These are phyloP conservation scores for Gymnoscopelus microlampas DNA, from an alignment of 2,797 vertebrate species.

Conservation along the genomic window DNA sequence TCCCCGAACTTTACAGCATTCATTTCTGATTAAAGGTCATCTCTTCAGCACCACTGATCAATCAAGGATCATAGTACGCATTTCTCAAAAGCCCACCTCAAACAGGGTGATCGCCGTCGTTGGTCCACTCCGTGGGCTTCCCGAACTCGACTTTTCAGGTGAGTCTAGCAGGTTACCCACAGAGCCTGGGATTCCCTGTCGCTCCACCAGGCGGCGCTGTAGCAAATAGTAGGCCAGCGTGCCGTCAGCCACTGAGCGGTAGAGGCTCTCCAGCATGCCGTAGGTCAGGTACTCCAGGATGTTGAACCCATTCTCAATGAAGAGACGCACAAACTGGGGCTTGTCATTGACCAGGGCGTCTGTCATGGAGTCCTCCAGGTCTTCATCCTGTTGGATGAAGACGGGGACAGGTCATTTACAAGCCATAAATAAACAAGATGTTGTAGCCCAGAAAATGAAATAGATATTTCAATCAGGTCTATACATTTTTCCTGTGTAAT, in stretches of 20 bases:
- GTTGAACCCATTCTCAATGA: constrained; percentile 88
- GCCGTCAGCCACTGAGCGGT: constrained; percentile 76
- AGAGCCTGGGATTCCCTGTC: constrained; percentile 21
- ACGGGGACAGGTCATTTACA: neutral
- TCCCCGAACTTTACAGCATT: no score
- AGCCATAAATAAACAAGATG: no score
- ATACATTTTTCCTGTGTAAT: no score
- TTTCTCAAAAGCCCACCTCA: constrained; percentile 66
- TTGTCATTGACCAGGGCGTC: constrained; percentile 89
- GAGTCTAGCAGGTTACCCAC: neutral
- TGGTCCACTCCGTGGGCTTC: constrained; percentile 12
- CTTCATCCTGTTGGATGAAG: constrained; percentile 76
- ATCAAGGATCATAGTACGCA: no score
- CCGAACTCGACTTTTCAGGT: constrained; percentile 21
- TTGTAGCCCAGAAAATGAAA: no score
- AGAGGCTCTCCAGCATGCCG: constrained; percentile 82
- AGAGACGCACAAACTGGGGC: constrained; percentile 90
- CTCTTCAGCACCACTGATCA: no score
- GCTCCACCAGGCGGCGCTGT: constrained; percentile 68
- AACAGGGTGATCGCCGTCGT: constrained; percentile 67
- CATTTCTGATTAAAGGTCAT: no score
- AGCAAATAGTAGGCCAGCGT: constrained; percentile 80
- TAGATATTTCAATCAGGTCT: no score
- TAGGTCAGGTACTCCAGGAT: constrained; percentile 86
- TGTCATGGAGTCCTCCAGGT: constrained; percentile 87